Percentiles rank a stretch among this genome's conserved stretches.
phyloP scores from a whole-genome alignment of 2,113 vertebrate species.

The Eulemur rufifrons region DNA sequence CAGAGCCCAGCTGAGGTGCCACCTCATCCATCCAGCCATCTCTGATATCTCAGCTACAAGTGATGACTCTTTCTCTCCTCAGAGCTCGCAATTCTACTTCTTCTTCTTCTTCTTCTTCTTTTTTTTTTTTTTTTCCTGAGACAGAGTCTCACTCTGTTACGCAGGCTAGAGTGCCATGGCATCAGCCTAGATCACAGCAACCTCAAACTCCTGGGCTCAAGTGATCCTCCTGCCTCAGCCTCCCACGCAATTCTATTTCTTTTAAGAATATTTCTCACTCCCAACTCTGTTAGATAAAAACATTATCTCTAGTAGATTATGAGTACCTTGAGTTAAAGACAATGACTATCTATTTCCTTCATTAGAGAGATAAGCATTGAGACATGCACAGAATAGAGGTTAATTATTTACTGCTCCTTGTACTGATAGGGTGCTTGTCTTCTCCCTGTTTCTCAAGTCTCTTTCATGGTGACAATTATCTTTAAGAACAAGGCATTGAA shows the following conservation, averaged over 20 bases:
- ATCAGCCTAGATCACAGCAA: no score
- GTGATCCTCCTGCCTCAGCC: no score
- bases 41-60: not conserved
- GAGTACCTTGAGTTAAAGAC: not conserved
- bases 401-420: conserved; percentile 13
- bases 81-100: not conserved
- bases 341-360: not conserved
- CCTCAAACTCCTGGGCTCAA: no score
- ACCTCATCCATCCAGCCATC: not conserved
- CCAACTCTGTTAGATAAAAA: not conserved
- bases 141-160: no score
- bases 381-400: not conserved
- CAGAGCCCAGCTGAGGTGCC: not conserved
- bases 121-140: no score
- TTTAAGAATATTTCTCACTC: not conserved
- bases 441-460: conserved; percentile 35
- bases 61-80: not conserved
- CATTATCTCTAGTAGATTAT: not conserved
- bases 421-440: not conserved
- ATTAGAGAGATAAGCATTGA: not conserved
- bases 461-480: not conserved
- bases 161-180: no score
- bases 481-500: not conserved
- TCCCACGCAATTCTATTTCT: not conserved
- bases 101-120: no score